phyloP scores from a whole-genome alignment of 2,888 invertebrate genomes.

The Auanema freiburgensis region DNA sequence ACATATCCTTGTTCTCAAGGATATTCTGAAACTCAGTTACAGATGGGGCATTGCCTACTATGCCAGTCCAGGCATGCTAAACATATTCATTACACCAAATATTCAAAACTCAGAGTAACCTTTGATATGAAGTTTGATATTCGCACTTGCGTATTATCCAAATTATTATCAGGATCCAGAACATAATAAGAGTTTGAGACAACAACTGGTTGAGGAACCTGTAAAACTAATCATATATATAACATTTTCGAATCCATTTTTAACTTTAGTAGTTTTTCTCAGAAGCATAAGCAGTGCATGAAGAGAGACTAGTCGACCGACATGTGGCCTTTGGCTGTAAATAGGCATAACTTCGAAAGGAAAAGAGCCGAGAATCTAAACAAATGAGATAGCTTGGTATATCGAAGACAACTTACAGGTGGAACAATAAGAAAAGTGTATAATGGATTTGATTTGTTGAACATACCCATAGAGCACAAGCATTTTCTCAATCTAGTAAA shows the following conservation, averaged over 20 bases:
- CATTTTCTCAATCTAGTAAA: conserved; percentile 10
- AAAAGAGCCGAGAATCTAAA: conserved; percentile 8
- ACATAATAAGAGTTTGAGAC: conserved; percentile 51
- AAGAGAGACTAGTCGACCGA: conserved; percentile 49
- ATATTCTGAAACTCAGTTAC: conserved; percentile 29
- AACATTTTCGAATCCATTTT: no score
- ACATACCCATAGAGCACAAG: conserved; percentile 1
- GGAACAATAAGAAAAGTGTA: conserved; percentile 15
- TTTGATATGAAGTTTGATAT: conserved; percentile 41
- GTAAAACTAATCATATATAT: no score
- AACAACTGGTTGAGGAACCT: conserved; percentile 48
- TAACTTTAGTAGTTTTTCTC: not conserved
- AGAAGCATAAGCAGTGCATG: conserved; percentile 37
- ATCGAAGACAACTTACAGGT: conserved; percentile 8
- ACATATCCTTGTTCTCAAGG: conserved; percentile 46
- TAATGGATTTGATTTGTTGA: conserved; percentile 6
- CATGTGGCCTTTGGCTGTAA: conserved; percentile 38
- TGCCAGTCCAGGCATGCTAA: conserved; percentile 39
- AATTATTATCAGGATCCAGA: conserved; percentile 57
- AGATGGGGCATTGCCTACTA: conserved; percentile 37
- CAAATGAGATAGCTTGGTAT: not conserved
- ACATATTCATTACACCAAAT: not conserved
- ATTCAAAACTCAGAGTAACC: conserved; percentile 11
- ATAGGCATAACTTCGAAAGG: conserved; percentile 26
- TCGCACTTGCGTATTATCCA: conserved; percentile 48